Percentiles rank a stretch among this genome's conserved stretches.
These are phyloP conservation scores for Mola mola DNA, from an alignment of 2,113 vertebrate genomes.

Conservation along the genomic window DNA sequence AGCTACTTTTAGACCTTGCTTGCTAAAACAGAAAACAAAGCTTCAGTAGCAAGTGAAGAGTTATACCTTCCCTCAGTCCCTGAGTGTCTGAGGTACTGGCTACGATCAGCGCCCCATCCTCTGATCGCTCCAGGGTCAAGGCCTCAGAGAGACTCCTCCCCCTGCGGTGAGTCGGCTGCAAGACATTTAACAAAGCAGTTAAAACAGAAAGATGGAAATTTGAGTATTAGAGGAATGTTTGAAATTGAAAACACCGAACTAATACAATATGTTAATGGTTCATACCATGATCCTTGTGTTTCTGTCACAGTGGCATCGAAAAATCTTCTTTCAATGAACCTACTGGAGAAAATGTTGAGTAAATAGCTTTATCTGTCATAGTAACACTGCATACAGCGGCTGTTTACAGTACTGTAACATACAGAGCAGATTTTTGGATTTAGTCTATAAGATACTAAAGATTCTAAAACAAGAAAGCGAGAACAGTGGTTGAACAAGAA, in stretches of 20 bases:
- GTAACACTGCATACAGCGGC: neutral
- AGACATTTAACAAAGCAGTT: neutral
- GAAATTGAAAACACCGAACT: neutral
- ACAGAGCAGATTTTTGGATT: no score
- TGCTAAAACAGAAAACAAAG: neutral
- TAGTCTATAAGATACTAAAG: no score
- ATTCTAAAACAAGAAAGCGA: no score
- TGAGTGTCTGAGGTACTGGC: constrained; percentile 45
- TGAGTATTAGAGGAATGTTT: neutral
- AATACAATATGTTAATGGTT: neutral
- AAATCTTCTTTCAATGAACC: constrained; percentile 24
- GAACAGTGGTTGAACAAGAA: no score
- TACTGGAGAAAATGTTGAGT: neutral
- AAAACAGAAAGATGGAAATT: neutral
- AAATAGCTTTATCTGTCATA: neutral
- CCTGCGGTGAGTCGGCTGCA: constrained; percentile 63
- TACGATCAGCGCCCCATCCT: constrained; percentile 55
- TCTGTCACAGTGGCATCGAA: constrained; percentile 16
- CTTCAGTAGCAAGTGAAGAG: neutral
- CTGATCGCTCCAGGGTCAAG: constrained; percentile 70
- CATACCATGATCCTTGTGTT: constrained; percentile 53
- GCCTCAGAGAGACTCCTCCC: constrained; percentile 75
- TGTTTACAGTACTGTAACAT: no score
- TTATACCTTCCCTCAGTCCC: constrained; percentile 70
- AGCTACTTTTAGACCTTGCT: no score